Evolutionary conservation across 2,113 vertebrate genomes (phyloP), one percentile per base, ranked within the genome.

Genomic region (Leucoraja erinaceus): DNA sequence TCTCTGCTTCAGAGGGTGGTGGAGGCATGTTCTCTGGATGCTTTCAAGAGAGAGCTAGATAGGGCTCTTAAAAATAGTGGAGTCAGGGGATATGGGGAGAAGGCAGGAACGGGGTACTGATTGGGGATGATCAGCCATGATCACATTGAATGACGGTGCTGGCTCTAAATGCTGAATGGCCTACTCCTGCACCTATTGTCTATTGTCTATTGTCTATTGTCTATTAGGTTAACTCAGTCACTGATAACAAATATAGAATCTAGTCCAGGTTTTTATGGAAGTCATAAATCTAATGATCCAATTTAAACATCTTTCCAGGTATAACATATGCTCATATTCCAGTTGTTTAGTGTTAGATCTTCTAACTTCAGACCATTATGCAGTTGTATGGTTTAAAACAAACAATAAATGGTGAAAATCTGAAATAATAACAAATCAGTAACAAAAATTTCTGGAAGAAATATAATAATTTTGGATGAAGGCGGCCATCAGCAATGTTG

Each of bases 271-370:
- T 33, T 90, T 68, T 68, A 90, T 68, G 61, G 2, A 33, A 66
- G 6, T n/a, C n/a, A 86, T 86, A 86, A 86, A 3, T 88, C 22
- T 90, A 90, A 90, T 63, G 61, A 88, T 14, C 84, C 86, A 68
- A 31, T 68, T 12, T 12, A 20, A 90, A n/a, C n/a, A 88, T 7
- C 7, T 18, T 90, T 68, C 54, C 56, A 54, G 3, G 16, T 38
- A 47, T 81, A 54, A 81, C 38, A 25, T 81, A 54, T 81, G 38
- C 54, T 54, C 33, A 81, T 54, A 9, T 54, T 56, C 22, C 22
- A 25, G 0, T 56, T 83, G 20, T 83, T 56, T 56, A 77, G 0
- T 83, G 18, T 90, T 5, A 33, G 31, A 68, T n/a, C 2, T 63
- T 88, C 25, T 68, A 68, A 66, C 61, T 38, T 66, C n/a, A 38